A percentile compares a stretch with the other conserved stretches of the same genome.
Conservation (phyloP, 2,888 invertebrate species). For the Clanis bilineata region DNA sequence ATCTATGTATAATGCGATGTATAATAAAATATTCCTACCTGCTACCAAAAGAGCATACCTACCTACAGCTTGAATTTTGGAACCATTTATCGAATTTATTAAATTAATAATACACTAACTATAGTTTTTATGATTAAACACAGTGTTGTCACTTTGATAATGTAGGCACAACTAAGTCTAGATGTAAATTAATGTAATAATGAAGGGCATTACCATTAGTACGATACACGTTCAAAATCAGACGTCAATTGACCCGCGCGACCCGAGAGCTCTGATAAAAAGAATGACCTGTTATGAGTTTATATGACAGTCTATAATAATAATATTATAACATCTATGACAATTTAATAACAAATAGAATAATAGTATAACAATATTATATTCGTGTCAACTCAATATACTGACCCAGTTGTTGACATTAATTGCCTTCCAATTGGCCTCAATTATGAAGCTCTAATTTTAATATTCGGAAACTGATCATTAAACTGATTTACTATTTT, state of each 20-base stretch:
- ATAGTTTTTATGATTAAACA: background rate
- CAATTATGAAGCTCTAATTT: background rate
- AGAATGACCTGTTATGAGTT: constrained; percentile 36
- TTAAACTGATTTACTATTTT: no score
- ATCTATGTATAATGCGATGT: background rate
- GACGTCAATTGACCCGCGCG: constrained; percentile 62
- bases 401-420: background rate
- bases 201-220: constrained; percentile 30
- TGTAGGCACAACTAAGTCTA: constrained; percentile 1
- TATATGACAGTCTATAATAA: no score
- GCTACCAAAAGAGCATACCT: background rate
- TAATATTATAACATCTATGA: background rate
- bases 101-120: background rate
- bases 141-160: background rate
- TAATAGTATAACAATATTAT: background rate
- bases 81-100: background rate
- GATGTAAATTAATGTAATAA: constrained; percentile 18
- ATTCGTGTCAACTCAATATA: background rate
- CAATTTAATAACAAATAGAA: background rate
- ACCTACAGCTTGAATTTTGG: no score
- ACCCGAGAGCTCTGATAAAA: constrained; percentile 54
- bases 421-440: background rate
- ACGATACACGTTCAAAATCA: constrained; percentile 50
- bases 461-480: background rate
- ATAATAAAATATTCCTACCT: background rate